Evolutionary conservation across 1,140 invertebrate species (phyloP), one percentile per base, ranked within the genome.

Genomic region (Thrips palmi): DNA sequence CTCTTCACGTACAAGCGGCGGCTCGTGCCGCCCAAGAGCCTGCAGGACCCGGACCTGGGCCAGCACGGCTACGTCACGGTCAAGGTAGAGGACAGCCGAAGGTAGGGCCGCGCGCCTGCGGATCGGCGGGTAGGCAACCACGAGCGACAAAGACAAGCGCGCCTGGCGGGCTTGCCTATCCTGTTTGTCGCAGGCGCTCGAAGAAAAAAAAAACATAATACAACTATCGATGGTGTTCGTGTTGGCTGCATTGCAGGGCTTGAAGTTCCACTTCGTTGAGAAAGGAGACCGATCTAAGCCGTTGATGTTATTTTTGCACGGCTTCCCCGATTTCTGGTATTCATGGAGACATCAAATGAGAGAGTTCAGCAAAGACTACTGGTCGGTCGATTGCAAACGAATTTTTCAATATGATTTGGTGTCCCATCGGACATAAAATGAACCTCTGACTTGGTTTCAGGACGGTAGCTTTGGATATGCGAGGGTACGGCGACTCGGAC

Each of bases 261-360:
- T 72, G 20, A 67, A 64, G 49, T 45, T 77, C 10, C 73, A 77
- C 52, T 76, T 74, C 46, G 71, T 77, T 3, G 70, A 73, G 44
- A 64, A 60, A 34, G 72, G 71, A 1, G 62, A 72, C 45, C 45
- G 52, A 5, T 52, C 52, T 3, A 75, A 74, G 42, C 70, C 70
- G 4, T 51, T 77, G 24, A 67, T 77, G 56, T 31, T 77, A 6
- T 69, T 74, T 39, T 24, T 77, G 3, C 74, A 77, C 45, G 74
- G 74, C 3, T 77, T 72, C 45, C 74, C 73, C 0, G 72, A 76
- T 46, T 74, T 74, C 46, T 77, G 73, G 74, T 77, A 68, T 48
- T 70, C 65, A 2, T 77, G 71, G 71, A 49, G 71, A 12, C 55
- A 71, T 52, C 73, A 77, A 49, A 53, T 76, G 8, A 53, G 60